Conservation (phyloP, 2,113 vertebrate species). For the Tachysurus vachellii region DNA sequence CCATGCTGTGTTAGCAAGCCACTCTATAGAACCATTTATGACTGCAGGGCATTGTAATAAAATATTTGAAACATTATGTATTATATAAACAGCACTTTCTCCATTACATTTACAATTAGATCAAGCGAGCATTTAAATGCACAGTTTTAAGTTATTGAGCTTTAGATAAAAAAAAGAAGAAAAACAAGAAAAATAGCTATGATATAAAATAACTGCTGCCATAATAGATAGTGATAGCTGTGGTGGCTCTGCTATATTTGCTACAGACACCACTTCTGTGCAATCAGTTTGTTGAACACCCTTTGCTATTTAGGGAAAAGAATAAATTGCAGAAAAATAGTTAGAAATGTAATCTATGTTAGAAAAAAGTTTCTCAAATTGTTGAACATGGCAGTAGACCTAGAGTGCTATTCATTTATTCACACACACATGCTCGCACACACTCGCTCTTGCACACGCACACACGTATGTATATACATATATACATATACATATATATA, state of each 20-base stretch:
- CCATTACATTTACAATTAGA: neutral
- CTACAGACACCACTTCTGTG: neutral
- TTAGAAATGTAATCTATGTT: neutral
- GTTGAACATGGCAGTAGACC: too few relatives aligned
- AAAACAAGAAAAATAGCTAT: neutral
- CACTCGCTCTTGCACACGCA: too few relatives aligned
- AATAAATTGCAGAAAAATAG: neutral
- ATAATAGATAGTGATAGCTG: neutral
- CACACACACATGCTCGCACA: neutral
- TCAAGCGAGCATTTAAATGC: neutral
- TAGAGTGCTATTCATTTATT: neutral
- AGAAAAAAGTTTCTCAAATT: neutral
- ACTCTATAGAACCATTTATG: neutral
- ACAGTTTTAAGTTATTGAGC: neutral
- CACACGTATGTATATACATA: too few relatives aligned
- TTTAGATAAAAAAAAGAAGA: neutral
- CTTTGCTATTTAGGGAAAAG: neutral
- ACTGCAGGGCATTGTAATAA: neutral
- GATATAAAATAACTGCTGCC: neutral
- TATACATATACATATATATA: too few relatives aligned
- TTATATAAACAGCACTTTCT: neutral
- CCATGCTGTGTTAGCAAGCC: neutral
- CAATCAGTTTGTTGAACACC: neutral
- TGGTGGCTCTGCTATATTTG: neutral
- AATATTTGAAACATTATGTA: neutral